These are phyloP conservation scores for Diadumene lineata DNA, from an alignment of 92 coral and sea anemone genomes.

Conservation along the genomic window DNA sequence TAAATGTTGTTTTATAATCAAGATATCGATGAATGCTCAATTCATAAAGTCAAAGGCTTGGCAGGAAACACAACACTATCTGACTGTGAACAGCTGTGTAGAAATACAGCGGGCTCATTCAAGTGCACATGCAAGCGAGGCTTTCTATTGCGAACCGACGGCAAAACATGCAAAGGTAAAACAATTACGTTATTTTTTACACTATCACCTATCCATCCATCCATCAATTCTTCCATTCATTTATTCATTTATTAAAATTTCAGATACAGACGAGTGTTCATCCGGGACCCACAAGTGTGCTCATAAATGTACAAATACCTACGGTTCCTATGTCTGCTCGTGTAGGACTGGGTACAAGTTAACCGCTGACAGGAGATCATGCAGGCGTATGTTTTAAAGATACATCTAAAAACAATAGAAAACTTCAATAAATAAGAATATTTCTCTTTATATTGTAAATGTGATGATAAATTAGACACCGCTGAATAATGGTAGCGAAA, in stretches of 20 bases:
- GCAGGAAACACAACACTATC: constrained; percentile 30
- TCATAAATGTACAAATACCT: constrained; percentile 40
- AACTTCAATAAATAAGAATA: no score
- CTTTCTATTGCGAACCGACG: constrained; percentile 18
- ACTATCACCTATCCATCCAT: no score
- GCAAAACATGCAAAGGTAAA: constrained; percentile 39
- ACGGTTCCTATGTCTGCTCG: constrained; percentile 58
- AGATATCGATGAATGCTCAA: constrained; percentile 48
- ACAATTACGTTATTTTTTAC: not conserved
- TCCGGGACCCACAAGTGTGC: constrained; percentile 55
- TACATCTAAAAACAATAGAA: no score
- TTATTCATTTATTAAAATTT: not conserved
- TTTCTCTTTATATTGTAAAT: no score
- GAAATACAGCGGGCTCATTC: constrained; percentile 34
- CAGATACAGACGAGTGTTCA: constrained; percentile 55
- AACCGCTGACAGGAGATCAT: constrained; percentile 22
- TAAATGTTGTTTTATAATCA: not conserved
- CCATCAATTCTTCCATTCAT: no score
- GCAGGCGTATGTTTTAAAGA: constrained; percentile 26
- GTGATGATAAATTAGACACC: no score
- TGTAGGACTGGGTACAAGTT: constrained; percentile 49
- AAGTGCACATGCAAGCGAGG: constrained; percentile 39
- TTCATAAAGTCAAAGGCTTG: constrained; percentile 36
- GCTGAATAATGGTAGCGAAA: no score
- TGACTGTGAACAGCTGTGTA: constrained; percentile 48